Evolutionary conservation across 30 jellyfish, hydroid and myxozoan genomes (phyloP), one percentile per base, ranked within the genome.

Genomic region (Hydra vulgaris): DNA sequence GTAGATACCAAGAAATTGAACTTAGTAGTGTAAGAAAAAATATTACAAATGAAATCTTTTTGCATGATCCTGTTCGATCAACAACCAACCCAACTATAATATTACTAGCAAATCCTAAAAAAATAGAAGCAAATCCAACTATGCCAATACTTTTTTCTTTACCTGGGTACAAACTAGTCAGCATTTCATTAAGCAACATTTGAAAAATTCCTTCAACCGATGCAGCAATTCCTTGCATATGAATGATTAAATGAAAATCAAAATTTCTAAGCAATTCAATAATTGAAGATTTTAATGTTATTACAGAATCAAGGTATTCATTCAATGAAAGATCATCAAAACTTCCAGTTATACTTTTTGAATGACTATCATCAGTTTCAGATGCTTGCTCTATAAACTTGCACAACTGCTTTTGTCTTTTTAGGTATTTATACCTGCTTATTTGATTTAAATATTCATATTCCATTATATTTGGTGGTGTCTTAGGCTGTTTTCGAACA

Each of bases 111-210:
- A 91, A 67, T 71, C 96, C 84, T 15, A 74, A 27, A 0, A 91
- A n/a, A 21, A 87, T 76, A 55, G 91, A 88, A 19, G 84, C 23
- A 17, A 84, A 23, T 23, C 95, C 97, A 82, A 91, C 74, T 18
- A 78, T 21, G 5, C 97, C 96, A 54, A 91, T 83, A n/a, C 22
- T 75, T 17, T 71, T 77, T 69, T 91, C 97, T 20, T 80, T 54
- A n/a, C 95, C 95, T 0, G 97, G 97, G 83, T 72, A 91, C 19
- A 73, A 54, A 18, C 70, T 77, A 0, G 87, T 86, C 72, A 91
- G 85, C 83, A 82, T 68, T 55, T 91, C 96, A 70, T 91, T 91
- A 67, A 86, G 80, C 21, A 87, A 71, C n/a, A 86, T 70, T 66
- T 86, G 76, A 61, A 69, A 86, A 1, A 91, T 56, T 21, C 96